These are phyloP conservation scores for Lomographa bimaculata DNA, from an alignment of 2,888 invertebrate genomes.

Conservation along the genomic window DNA sequence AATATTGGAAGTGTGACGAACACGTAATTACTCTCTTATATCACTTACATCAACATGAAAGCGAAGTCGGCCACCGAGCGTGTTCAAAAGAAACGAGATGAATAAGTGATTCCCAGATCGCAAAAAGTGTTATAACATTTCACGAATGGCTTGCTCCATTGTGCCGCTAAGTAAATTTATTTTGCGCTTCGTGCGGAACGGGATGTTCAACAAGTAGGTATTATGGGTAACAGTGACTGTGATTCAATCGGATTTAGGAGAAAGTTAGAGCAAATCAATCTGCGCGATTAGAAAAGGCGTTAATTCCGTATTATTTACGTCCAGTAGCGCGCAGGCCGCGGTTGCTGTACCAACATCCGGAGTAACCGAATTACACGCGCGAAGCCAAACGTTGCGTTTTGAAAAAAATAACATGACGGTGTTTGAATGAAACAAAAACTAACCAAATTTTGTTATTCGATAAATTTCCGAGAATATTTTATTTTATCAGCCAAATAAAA, in stretches of 20 bases:
- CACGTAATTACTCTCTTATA: too few species aligned
- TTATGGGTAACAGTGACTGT: too few species aligned
- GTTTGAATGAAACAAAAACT: neutral
- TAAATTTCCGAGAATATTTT: slow-evolving; percentile 10
- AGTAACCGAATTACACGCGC: too few species aligned
- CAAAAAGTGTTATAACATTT: slow-evolving; percentile 6
- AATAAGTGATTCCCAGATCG: too few species aligned
- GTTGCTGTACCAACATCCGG: slow-evolving; percentile 7
- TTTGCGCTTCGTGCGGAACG: slow-evolving; percentile 20
- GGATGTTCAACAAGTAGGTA: too few species aligned
- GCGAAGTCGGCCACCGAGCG: too few species aligned
- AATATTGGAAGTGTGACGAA: too few species aligned
- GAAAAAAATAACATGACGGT: too few species aligned
- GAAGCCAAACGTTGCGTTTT: too few species aligned
- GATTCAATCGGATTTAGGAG: slow-evolving; percentile 52
- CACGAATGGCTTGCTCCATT: slow-evolving; percentile 6
- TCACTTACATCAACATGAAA: too few species aligned
- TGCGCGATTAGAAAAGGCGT: slow-evolving; percentile 52
- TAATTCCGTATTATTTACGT: slow-evolving; percentile 36
- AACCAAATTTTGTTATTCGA: slow-evolving; percentile 12
- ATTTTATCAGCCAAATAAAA: slow-evolving; percentile 10
- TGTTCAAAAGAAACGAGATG: too few species aligned
- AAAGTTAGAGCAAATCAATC: slow-evolving; percentile 60
- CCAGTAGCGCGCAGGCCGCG: slow-evolving; percentile 38
- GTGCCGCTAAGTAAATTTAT: slow-evolving; percentile 18